Conservation (phyloP, 2,888 invertebrate species). For the Atrina japonica region DNA sequence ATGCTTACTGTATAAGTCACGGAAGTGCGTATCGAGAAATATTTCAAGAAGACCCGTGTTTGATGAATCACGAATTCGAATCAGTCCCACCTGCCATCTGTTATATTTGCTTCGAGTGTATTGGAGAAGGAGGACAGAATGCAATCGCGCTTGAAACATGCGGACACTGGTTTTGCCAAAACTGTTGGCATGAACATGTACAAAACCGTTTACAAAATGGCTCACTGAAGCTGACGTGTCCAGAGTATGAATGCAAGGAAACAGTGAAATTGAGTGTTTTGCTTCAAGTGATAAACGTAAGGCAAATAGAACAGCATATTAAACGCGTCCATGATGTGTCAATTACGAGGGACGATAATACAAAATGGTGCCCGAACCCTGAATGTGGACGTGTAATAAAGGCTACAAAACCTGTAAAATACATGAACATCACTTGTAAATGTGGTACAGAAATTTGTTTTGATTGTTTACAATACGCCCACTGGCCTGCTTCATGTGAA, state of each 20-base stretch:
- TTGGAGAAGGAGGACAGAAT: slow-evolving; percentile 27
- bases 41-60: slow-evolving; percentile 1
- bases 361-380: slow-evolving; percentile 62
- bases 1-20: neutral
- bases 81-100: slow-evolving; percentile 46
- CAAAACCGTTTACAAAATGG: slow-evolving; percentile 42
- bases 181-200: slow-evolving; percentile 59
- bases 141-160: slow-evolving; percentile 55
- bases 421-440: slow-evolving; percentile 45
- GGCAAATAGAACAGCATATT: too few species aligned
- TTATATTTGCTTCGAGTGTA: slow-evolving; percentile 55
- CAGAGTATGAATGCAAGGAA: slow-evolving; percentile 55
- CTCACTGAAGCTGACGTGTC: slow-evolving; percentile 45
- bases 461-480: slow-evolving; percentile 55
- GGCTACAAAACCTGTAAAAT: slow-evolving; percentile 19
- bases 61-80: slow-evolving; percentile 17
- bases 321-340: too few species aligned
- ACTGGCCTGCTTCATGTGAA: slow-evolving; percentile 65
- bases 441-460: slow-evolving; percentile 61
- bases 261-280: slow-evolving; percentile 38
- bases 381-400: slow-evolving; percentile 55
- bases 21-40: neutral
- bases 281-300: slow-evolving; percentile 17
- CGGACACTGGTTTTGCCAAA: slow-evolving; percentile 65
- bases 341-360: too few species aligned